Conservation (phyloP, 2,888 invertebrate genomes). For the Gasteruption jaculator region DNA sequence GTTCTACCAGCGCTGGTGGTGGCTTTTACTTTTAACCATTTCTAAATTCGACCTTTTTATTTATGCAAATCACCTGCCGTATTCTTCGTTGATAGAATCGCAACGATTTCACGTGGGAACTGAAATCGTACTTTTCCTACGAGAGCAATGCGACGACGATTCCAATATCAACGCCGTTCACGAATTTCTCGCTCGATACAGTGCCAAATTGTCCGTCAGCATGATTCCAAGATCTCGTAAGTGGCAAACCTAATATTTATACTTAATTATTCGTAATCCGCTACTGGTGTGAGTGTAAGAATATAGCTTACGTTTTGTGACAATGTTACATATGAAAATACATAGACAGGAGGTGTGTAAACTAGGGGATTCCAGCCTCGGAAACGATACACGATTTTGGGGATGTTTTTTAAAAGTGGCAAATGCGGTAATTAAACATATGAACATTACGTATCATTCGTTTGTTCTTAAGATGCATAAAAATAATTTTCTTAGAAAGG, state of each 20-base stretch:
- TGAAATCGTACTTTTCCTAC: conserved; percentile 40
- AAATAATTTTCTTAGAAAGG: too few relatives aligned
- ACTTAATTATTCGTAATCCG: too few relatives aligned
- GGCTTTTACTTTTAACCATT: conserved; percentile 41
- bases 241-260: conserved; percentile 22
- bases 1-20: conserved; percentile 44
- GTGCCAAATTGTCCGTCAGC: conserved; percentile 30
- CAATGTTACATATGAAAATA: too few relatives aligned
- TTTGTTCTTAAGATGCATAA: too few relatives aligned
- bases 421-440: too few relatives aligned
- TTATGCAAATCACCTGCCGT: conserved; percentile 25
- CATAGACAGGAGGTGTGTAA: too few relatives aligned
- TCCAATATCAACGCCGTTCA: conserved; percentile 35
- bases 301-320: too few relatives aligned
- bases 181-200: conserved; percentile 38
- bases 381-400: too few relatives aligned
- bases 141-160: conserved; percentile 38
- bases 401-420: too few relatives aligned
- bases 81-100: conserved; percentile 46
- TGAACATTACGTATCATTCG: too few relatives aligned
- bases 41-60: conserved; percentile 32
- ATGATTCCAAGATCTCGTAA: conserved; percentile 39
- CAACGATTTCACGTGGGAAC: conserved; percentile 31
- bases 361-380: too few relatives aligned
- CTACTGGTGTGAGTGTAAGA: too few relatives aligned